A percentile compares a stretch with the other conserved stretches of the same genome.
Evolutionary conservation across 2,888 invertebrate species (phyloP).

Genomic region (Phaedon cochleariae): DNA sequence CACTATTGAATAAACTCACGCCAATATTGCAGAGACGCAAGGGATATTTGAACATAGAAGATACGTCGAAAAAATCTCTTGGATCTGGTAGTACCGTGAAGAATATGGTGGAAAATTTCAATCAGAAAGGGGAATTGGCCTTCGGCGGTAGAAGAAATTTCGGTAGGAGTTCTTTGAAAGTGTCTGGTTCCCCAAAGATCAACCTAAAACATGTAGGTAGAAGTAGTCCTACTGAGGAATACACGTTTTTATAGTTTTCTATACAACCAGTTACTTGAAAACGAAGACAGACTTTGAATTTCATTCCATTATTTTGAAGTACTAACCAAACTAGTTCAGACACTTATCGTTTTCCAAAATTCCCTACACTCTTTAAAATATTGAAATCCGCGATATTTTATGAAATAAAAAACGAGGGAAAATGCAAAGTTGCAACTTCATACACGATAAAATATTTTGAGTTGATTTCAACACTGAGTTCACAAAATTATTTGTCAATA

Average conservation of each 20-base stretch:
- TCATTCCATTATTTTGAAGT: no score
- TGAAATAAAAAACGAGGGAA: no score
- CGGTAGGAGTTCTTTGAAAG: constrained; percentile 58
- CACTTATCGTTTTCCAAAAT: no score
- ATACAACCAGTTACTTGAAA: no score
- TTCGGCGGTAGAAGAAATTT: constrained; percentile 52
- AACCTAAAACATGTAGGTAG: constrained; percentile 39
- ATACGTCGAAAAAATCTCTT: constrained; percentile 25
- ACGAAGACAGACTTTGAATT: no score
- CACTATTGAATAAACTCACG: constrained; percentile 35
- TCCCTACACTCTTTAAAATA: no score
- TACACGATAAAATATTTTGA: no score
- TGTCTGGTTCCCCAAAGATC: constrained; percentile 52
- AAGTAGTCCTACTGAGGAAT: constrained; percentile 43
- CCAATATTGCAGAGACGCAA: constrained; percentile 34
- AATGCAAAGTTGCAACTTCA: no score
- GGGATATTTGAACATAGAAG: constrained; percentile 34
- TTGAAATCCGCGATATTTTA: no score
- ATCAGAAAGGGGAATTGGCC: constrained; percentile 54
- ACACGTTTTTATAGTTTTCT: constrained; percentile 40
- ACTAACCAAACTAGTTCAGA: no score
- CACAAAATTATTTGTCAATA: no score
- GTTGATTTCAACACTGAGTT: no score
- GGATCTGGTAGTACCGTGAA: constrained; percentile 52
- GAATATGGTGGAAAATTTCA: constrained; percentile 59